A percentile compares a stretch with the other conserved stretches of the same genome.
phyloP scores from a whole-genome alignment of 2,113 vertebrate genomes.

The Cricetomys ansorgei region DNA sequence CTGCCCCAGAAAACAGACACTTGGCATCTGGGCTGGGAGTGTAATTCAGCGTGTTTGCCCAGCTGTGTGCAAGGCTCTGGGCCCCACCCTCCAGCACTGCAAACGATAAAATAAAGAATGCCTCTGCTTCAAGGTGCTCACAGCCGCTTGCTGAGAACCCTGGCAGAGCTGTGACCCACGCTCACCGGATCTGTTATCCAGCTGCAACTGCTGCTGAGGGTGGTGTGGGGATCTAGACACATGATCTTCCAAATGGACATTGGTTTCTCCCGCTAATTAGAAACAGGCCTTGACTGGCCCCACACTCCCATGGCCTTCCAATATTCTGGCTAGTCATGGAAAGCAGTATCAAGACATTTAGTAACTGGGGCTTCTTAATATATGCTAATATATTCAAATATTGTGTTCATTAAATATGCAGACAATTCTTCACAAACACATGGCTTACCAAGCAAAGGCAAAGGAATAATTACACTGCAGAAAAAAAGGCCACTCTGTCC shows the following conservation, averaged over 20 bases:
- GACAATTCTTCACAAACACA: background rate
- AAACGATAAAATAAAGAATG: background rate
- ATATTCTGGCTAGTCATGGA: background rate
- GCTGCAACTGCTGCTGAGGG: background rate
- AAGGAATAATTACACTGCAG: background rate
- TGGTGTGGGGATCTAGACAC: background rate
- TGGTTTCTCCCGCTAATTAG: background rate
- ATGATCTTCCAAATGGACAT: background rate
- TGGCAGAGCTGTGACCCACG: background rate
- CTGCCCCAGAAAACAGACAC: background rate
- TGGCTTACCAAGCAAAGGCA: background rate
- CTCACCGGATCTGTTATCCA: background rate
- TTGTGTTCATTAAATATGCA: background rate
- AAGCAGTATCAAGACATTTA: background rate
- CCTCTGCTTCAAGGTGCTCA: background rate
- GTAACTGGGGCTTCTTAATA: background rate
- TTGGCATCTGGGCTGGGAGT: background rate
- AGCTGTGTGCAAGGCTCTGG: background rate
- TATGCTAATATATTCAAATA: background rate
- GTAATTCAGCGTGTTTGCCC: too few relatives aligned
- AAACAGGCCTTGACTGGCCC: background rate
- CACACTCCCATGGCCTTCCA: fast-evolving
- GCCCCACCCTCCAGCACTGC: background rate
- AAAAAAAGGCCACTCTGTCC: background rate
- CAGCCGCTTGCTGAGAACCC: background rate